Evolutionary conservation across 2,113 vertebrate genomes (phyloP), one percentile per base, ranked within the genome.

Genomic region (Lanius ludovicianus): DNA sequence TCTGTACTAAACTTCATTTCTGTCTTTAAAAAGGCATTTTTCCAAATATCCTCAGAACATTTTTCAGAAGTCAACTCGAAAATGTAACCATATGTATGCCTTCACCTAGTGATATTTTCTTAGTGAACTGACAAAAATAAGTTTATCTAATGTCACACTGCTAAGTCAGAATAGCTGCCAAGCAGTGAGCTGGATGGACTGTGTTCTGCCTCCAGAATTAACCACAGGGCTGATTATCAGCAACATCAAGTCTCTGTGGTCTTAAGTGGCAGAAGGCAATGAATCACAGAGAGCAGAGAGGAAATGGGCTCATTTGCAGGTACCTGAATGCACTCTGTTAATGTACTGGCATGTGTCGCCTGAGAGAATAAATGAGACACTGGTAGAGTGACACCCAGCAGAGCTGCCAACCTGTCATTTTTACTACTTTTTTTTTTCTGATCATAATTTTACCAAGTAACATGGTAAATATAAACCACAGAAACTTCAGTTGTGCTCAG

Each of bases 1-100:
- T 86, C 68, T 88, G 13, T 55, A 49, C 53, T 80, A 37, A 89
- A 30, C 35, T 95, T 89, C n/a, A 50, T 33, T 63, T 64, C 57
- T 84, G 37, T 81, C 79, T 84, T 88, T 90, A 86, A 94, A 93
- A 17, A 89, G 95, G 92, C 62, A 1, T 59, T 92, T 93, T 92
- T 93, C 88, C 85, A 96, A 62, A 90, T 81, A 96, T 33, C 52
- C 35, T 86, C 19, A 56, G 71, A 95, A 81, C 7, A 28, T 78
- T 93, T 90, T 93, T 89, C 52, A 90, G 79, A 90, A 95, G 85
- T 94, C 76, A 64, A 6, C 68, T 84, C 90, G 56, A 68, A 92
- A 84, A 94, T 92, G 47, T 64, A 89, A 92, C 90, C 90, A 92
- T 96, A 94, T 94, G 88, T n/a, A 71, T 93, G 60, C 68, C n/a